These are phyloP conservation scores for Sebastolobus altivelis DNA, from an alignment of 2,797 vertebrate genomes.

Conservation along the genomic window DNA sequence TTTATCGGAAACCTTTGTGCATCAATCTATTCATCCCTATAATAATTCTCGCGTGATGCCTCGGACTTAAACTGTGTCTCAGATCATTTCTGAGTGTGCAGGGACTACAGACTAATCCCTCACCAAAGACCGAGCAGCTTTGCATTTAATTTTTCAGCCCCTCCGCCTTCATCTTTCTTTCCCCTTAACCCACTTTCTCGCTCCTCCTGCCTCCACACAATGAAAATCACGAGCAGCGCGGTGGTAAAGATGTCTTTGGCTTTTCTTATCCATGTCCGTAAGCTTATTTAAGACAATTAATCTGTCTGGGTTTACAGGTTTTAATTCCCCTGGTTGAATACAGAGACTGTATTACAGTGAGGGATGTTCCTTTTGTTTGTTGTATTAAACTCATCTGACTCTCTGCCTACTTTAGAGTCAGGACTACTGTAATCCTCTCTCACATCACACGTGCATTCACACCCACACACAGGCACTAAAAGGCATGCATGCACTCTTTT, in stretches of 20 bases:
- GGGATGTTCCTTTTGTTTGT: conserved; percentile 39
- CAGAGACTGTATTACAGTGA: conserved; percentile 20
- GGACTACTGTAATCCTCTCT: conserved; percentile 42
- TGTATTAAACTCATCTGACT: conserved; percentile 12
- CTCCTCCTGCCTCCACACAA: conserved; percentile 52
- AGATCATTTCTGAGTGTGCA: conserved; percentile 51
- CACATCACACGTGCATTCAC: conserved; percentile 16
- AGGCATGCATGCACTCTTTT: conserved; percentile 11
- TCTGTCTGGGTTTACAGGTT: conserved; percentile 56
- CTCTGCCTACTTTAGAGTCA: conserved; percentile 16
- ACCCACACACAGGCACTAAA: conserved; percentile 21
- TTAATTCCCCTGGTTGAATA: conserved; percentile 46
- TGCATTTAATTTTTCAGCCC: conserved; percentile 71
- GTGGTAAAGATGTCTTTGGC: conserved; percentile 44
- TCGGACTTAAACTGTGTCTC: conserved; percentile 38
- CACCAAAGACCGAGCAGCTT: conserved; percentile 71
- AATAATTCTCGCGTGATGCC: conserved; percentile 41
- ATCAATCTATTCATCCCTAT: conserved; percentile 29
- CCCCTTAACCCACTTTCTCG: conserved; percentile 51
- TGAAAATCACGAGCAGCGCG: conserved; percentile 29
- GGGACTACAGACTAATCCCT: conserved; percentile 64
- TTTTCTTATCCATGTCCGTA: conserved; percentile 52
- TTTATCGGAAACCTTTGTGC: conserved; percentile 9
- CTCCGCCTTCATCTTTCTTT: conserved; percentile 52
- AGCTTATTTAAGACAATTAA: conserved; percentile 73